Evolutionary conservation across 1,140 invertebrate genomes (phyloP), one percentile per base, ranked within the genome.

Genomic region (Ridgeia piscesae): DNA sequence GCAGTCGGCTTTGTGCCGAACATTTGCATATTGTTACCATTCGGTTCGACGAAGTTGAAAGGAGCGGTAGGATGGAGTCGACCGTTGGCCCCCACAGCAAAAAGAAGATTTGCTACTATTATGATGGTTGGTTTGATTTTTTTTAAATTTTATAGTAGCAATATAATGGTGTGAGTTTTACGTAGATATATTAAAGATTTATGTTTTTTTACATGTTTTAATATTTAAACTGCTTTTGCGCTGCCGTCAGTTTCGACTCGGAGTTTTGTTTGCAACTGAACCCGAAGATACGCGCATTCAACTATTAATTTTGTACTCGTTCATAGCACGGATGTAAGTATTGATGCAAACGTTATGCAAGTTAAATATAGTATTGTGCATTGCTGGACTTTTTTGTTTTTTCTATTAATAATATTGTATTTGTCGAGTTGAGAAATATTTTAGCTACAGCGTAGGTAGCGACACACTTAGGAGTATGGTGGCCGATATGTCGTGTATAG

Each of bases 21-120:
- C 58, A 77, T 77, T 77, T 77, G 4, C 58, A 77, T 77, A 77
- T 77, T 77, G 58, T 77, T 77, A 77, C 58, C 58, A 77, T 77
- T 77, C 58, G 27, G 58, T 21, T 21, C 17, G 58, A 77, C 58
- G 58, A 93, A 92, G 93, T 91, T 2, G 58, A 31, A 42, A 77
- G 58, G 58, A 17, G 17, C 14, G 58, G 0, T 21, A 77, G 2
- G 2, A 77, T 77, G 58, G 58, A 77, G 27, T 77, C 93, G 33
- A 42, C 90, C 27, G 92, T 93, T 89, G 93, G 91, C 42, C 92
- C 91, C 92, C 88, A 88, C 92, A 92, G 91, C 93, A 95, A 95
- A 93, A 94, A 95, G 93, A 94, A 95, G 95, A 98, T 99, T 92
- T 99, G 99, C 96, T 99, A 99, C 96, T 99, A 99, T 96, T 99